phyloP scores from a whole-genome alignment of 2,797 vertebrate species.

The Petrocephalus sullivani region DNA sequence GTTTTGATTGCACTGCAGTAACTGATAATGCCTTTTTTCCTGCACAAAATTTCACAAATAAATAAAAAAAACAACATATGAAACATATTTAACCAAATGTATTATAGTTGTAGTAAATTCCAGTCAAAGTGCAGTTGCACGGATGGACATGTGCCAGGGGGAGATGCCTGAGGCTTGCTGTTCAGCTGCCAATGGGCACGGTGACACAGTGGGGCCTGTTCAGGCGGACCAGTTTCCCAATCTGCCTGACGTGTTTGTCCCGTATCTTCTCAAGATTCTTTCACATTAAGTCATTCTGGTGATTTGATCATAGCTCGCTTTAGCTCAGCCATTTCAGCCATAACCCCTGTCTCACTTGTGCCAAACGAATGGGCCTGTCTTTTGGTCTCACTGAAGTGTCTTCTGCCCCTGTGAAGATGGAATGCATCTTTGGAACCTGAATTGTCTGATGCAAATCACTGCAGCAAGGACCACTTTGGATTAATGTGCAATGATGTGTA shows the following conservation, averaged over 20 bases:
- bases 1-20: neutral
- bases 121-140: neutral
- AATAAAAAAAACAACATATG: neutral
- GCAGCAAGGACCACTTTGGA: neutral
- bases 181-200: neutral
- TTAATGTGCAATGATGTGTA: neutral
- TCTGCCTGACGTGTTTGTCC: neutral
- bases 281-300: neutral
- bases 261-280: neutral
- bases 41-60: neutral
- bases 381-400: neutral
- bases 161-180: neutral
- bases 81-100: neutral
- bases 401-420: neutral
- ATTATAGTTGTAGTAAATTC: neutral
- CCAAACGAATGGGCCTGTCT: neutral
- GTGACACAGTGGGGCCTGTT: neutral
- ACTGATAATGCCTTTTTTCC: neutral
- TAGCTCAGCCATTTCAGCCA: neutral
- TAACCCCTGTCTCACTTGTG: neutral
- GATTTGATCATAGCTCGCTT: neutral
- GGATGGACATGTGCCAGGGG: neutral
- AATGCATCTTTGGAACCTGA: neutral
- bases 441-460: neutral
- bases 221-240: neutral